Conservation (phyloP, 1,140 invertebrate species). For the Drosophila equinoxialis region DNA sequence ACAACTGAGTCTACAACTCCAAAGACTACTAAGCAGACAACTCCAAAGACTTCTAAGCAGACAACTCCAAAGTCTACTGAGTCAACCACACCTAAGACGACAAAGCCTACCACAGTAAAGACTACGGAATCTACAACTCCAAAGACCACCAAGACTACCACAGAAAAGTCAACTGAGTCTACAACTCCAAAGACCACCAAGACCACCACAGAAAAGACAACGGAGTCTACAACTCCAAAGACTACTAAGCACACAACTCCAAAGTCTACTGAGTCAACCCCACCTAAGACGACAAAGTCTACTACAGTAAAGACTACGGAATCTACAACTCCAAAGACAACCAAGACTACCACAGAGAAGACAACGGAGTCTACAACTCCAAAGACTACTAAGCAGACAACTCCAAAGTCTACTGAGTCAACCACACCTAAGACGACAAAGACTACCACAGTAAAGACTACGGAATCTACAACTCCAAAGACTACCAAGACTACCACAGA, state of each 20-base stretch:
- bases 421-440: neutral
- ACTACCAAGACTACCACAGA: neutral
- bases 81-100: no score
- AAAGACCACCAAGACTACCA: no score
- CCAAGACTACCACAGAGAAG: neutral
- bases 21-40: no score
- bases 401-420: neutral
- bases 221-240: neutral
- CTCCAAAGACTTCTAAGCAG: no score
- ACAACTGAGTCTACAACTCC: no score
- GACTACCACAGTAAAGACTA: neutral
- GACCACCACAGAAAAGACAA: neutral
- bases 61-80: no score
- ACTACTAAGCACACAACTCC: conserved; percentile 17
- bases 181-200: neutral
- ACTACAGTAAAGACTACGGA: conserved; percentile 1
- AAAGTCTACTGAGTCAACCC: conserved; percentile 4
- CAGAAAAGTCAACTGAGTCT: neutral
- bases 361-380: no score
- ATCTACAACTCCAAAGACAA: conserved; percentile 13
- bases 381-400: no score
- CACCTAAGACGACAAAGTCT: neutral
- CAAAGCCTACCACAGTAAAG: no score
- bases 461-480: neutral
- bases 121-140: no score